Evolutionary conservation across 2,797 vertebrate species (phyloP).

Genomic region (Pseudochirops cupreus): DNA sequence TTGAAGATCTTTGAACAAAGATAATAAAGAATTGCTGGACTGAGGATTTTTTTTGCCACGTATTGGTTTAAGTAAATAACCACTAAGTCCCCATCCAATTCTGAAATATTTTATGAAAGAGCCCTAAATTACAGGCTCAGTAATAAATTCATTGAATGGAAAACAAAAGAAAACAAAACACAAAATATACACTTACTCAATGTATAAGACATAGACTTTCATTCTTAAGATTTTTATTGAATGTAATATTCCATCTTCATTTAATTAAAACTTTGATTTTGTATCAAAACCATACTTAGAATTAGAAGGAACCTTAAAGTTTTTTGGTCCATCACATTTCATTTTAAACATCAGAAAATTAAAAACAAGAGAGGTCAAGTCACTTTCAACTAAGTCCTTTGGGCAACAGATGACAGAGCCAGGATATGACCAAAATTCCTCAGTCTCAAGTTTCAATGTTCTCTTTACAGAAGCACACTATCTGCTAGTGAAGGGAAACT

Average conservation of each 20-base stretch:
- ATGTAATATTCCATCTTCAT: not conserved
- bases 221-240: not conserved
- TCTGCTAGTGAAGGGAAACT: not conserved
- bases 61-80: not conserved
- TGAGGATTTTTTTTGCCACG: not conserved
- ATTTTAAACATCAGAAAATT: not conserved
- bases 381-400: too few relatives aligned
- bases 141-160: not conserved
- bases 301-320: not conserved
- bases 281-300: not conserved
- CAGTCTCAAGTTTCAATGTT: not conserved
- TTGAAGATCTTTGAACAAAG: not conserved
- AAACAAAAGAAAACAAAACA: too few relatives aligned
- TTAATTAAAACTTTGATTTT: not conserved
- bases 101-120: not conserved
- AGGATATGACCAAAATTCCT: not conserved
- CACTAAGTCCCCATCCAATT: not conserved
- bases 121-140: not conserved
- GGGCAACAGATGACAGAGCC: not conserved
- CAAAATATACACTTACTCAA: not conserved
- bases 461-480: not conserved
- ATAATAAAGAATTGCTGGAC: not conserved
- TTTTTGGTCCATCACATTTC: not conserved
- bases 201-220: not conserved
- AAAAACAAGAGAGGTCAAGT: not conserved